A percentile compares a stretch with the other conserved stretches of the same genome.
Evolutionary conservation across 2,888 invertebrate species (phyloP).

Genomic region (Chelonus formosanus): DNA sequence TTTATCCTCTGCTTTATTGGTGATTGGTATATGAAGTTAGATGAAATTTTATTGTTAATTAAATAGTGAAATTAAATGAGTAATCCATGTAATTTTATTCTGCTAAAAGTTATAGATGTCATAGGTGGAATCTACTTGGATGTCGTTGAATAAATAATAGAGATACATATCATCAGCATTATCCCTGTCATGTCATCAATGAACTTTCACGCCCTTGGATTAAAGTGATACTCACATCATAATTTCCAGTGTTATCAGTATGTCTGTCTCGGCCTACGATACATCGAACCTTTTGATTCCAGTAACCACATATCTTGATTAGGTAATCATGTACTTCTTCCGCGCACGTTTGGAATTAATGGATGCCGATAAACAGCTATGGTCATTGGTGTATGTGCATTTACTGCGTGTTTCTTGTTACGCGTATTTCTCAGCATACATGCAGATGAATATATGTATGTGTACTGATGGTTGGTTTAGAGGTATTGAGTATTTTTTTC

Average conservation of each 20-base stretch:
- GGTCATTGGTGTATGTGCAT: constrained; percentile 3
- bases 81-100: too few species aligned
- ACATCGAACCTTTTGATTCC: constrained; percentile 10
- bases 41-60: too few species aligned
- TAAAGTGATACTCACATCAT: constrained; percentile 6
- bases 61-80: too few species aligned
- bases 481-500: neutral
- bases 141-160: neutral
- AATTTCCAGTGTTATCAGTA: constrained; percentile 10
- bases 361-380: constrained; percentile 23
- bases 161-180: constrained; percentile 9
- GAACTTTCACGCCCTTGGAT: constrained; percentile 12
- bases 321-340: constrained; percentile 32
- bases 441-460: constrained; percentile 16
- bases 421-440: constrained; percentile 19
- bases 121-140: too few species aligned
- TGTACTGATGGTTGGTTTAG: neutral
- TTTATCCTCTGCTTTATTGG: too few species aligned
- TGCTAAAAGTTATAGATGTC: too few species aligned
- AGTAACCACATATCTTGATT: constrained; percentile 24
- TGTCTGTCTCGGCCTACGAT: neutral
- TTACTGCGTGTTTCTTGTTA: constrained; percentile 30
- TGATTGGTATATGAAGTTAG: too few species aligned
- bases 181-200: constrained; percentile 8
- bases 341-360: constrained; percentile 27